Percentiles rank a stretch among this genome's conserved stretches.
Conservation (phyloP, 2,113 vertebrate species). For the Geothlypis trichas region DNA sequence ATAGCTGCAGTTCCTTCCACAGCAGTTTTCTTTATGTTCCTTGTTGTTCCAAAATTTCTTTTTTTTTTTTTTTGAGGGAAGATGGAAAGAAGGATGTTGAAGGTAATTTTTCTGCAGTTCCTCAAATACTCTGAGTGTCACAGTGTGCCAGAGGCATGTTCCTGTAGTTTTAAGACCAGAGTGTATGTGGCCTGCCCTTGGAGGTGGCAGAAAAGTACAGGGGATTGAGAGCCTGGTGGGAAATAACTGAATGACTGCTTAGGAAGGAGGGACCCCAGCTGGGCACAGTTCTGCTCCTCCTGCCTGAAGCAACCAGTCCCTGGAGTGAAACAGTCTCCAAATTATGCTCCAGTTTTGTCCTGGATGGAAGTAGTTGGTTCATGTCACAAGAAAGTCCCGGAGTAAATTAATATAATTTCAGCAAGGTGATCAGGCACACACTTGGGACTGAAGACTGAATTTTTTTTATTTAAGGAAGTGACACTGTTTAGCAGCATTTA, state of each 20-base stretch:
- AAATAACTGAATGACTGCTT: not conserved
- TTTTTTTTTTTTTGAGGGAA: not conserved
- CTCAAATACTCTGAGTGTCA: not conserved
- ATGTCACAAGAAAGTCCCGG: not conserved
- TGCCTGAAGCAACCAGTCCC: not conserved
- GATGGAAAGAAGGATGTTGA: not conserved
- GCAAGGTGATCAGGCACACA: not conserved
- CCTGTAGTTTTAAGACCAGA: not conserved
- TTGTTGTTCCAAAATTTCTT: not conserved
- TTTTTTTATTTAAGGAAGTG: not conserved
- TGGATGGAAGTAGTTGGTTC: not conserved
- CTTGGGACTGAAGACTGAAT: not conserved
- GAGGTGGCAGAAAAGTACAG: not conserved
- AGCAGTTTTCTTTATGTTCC: not conserved
- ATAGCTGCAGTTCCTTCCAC: not conserved
- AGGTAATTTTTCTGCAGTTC: not conserved
- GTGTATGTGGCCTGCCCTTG: not conserved
- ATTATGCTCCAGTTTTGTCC: not conserved
- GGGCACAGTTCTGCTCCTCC: not conserved
- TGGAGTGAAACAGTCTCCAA: not conserved
- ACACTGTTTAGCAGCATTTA: not conserved
- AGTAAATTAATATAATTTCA: not conserved
- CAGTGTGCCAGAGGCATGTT: not conserved
- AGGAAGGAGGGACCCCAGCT: not conserved
- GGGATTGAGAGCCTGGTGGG: not conserved